These are phyloP conservation scores for Bettongia penicillata DNA, from an alignment of 2,113 vertebrate genomes.

Conservation along the genomic window DNA sequence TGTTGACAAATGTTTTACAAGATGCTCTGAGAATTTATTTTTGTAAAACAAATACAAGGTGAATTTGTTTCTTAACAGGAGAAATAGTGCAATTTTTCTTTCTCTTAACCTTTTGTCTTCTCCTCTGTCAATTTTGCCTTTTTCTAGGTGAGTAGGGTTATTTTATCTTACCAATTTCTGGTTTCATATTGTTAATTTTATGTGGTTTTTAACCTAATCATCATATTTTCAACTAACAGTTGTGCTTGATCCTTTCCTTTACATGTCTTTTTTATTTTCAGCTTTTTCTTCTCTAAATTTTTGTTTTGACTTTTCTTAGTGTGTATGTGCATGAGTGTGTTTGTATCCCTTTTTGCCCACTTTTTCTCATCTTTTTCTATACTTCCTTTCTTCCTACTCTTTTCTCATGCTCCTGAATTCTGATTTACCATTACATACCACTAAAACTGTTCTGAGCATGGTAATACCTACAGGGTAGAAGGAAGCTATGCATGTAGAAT, in stretches of 20 bases:
- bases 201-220: neutral
- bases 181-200: neutral
- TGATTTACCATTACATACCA: neutral
- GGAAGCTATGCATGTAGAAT: neutral
- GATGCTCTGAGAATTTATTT: conserved; percentile 14
- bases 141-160: neutral
- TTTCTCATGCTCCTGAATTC: neutral
- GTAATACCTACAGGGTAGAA: neutral
- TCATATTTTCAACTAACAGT: neutral
- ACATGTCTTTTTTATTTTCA: neutral
- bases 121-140: neutral
- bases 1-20: neutral
- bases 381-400: conserved; percentile 31
- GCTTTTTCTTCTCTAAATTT: neutral
- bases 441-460: neutral
- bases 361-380: conserved; percentile 15
- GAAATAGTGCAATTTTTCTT: conserved; percentile 24
- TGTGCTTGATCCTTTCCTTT: neutral
- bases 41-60: neutral
- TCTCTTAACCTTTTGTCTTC: neutral
- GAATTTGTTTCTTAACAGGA: neutral
- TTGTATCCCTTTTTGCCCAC: conserved; percentile 7
- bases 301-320: neutral
- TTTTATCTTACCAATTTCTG: neutral
- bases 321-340: neutral